Evolutionary conservation across 2,113 vertebrate species (phyloP), one percentile per base, ranked within the genome.

Genomic region (Synchiropus splendidus): DNA sequence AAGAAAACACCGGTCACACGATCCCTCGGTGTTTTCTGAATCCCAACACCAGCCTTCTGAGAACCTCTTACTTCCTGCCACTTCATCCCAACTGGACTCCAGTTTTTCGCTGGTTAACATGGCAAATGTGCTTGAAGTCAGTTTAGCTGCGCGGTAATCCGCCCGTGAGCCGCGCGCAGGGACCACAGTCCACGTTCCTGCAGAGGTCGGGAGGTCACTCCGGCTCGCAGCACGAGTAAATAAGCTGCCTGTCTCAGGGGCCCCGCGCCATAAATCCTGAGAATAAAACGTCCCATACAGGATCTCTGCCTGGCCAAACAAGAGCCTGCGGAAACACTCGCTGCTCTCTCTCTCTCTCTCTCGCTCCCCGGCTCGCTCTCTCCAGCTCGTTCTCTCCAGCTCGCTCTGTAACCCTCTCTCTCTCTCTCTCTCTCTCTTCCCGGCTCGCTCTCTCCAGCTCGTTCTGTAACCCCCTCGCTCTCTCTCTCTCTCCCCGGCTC

Each of bases 91-190:
- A 54, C 54, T 47, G 67, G 55, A 73, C 78, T 69, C 9, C 55
- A 6, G 50, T 48, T 64, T 74, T 71, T 37, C 61, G 53, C 48
- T 78, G 51, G 73, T 79, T 78, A 74, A 61, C 14, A 33, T 49
- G 44, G 40, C 57, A 76, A 79, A 67, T 75, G 77, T 79, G 74
- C 72, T 78, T 83, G 65, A 79, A 76, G 55, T 67, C 63, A 34
- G 72, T 74, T 43, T 31, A 43, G 47, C 39, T 49, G 42, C 42
- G 11, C 45, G 2, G 16, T 80, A 84, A 85, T 83, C 78, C 57
- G 16, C 37, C 69, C 40, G 71, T 70, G 69, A 79, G 70, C 70
- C 48, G 69, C 49, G 50, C 1, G 42, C 32, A 47, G 54, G 51
- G 62, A 58, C 47, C 54, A 35, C 57, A 30, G 66, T 69, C 53